Conservation (phyloP, 2,888 invertebrate genomes). For the Pammene fasciana region DNA sequence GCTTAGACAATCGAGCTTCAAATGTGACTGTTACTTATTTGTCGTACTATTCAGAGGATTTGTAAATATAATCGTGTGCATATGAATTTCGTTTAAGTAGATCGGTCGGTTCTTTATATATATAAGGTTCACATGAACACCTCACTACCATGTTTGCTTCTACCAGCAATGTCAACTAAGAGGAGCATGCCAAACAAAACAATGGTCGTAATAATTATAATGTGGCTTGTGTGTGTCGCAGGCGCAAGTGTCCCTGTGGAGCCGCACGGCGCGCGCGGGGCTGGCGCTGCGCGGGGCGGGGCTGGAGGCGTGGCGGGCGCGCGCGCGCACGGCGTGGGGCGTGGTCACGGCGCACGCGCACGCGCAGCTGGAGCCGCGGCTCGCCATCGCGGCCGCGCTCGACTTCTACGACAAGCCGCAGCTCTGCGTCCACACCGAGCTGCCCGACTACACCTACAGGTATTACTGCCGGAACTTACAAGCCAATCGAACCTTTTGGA, state of each 20-base stretch:
- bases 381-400: slow-evolving; percentile 58
- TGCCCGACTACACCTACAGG: slow-evolving; percentile 45
- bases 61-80: too few species aligned
- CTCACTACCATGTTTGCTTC: too few species aligned
- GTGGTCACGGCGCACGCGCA: slow-evolving; percentile 39
- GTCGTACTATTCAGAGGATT: too few species aligned
- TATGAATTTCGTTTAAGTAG: too few species aligned
- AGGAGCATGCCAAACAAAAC: too few species aligned
- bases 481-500: neutral
- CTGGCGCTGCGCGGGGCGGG: slow-evolving; percentile 47
- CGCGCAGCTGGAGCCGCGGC: slow-evolving; percentile 47
- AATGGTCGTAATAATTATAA: too few species aligned
- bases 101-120: too few species aligned
- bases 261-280: slow-evolving; percentile 52
- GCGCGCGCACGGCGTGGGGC: slow-evolving; percentile 47
- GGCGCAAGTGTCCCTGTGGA: slow-evolving; percentile 54
- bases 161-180: too few species aligned
- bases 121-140: too few species aligned
- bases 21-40: too few species aligned
- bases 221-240: slow-evolving; percentile 41
- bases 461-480: neutral
- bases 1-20: too few species aligned
- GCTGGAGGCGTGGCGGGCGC: slow-evolving; percentile 39
- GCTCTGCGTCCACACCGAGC: slow-evolving; percentile 65
- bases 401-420: slow-evolving; percentile 67